Evolutionary conservation across 1,140 invertebrate species (phyloP), one percentile per base, ranked within the genome.

Genomic region (Atopsyche davidsoni): DNA sequence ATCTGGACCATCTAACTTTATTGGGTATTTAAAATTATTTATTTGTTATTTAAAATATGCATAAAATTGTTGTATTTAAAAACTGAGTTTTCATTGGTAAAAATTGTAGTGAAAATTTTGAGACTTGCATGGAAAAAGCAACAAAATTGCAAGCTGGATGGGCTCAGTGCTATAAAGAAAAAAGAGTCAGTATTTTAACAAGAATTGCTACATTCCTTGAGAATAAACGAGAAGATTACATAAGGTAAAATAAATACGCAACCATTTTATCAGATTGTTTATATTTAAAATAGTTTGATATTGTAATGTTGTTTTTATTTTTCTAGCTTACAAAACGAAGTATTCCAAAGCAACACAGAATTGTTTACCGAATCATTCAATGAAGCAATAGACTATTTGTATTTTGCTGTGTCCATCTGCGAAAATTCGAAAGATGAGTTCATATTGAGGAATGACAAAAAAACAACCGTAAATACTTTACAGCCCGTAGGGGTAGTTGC

Each of bases 401-500:
- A 23, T 13, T 4, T 23, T 16, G 46, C 47, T 1, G 38, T 34
- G 11, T n/a, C 4, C 6, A 4, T 46, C 9, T 53, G 46, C 16
- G 25, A 36, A 13, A 10, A 50, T 10, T 14, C 39, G 1, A 46
- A 46, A 22, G 42, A 57, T 50, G 28, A 52, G 21, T 45, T 32
- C n/a, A n/a, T 38, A 24, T 19, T 46, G 14, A 34, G 22, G 7
- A 10, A 31, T 4, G 43, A 53, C 25, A 53, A 53, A 23, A 51
- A 16, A 31, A 50, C 53, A 13, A 46, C 17, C 16, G 22, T 45
- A 14, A 34, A 36, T 18, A 32, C 51, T 11, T 25, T 32, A n/a
- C 36, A 53, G 38, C 34, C 55, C 9, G 2, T 50, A 4, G 55
- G 55, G 11, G 28, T 57, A 6, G 31, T 57, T 14, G 21, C 22